Conservation (phyloP, 2,797 vertebrate genomes). For the Agapornis canus region DNA sequence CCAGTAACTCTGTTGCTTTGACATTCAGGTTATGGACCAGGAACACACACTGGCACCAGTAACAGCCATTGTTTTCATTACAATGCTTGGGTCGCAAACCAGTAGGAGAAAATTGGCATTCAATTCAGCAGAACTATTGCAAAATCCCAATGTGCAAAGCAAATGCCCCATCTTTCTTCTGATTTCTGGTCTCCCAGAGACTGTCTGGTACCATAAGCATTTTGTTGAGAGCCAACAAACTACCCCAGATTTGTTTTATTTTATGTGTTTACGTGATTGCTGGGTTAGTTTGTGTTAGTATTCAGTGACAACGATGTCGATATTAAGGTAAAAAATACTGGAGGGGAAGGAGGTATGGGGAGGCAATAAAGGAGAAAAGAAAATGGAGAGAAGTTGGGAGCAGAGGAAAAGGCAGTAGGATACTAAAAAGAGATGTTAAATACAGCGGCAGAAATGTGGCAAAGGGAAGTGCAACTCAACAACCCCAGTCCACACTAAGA, state of each 20-base stretch:
- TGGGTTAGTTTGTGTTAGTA: background rate
- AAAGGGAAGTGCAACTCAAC: background rate
- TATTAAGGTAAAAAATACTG: background rate
- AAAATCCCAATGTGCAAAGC: conserved; percentile 30
- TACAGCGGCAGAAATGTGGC: background rate
- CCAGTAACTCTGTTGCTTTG: conserved; percentile 9
- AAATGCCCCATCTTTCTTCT: background rate
- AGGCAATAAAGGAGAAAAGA: background rate
- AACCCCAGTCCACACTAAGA: background rate
- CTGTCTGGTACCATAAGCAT: background rate
- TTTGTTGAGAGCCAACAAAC: background rate
- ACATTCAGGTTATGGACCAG: conserved; percentile 55
- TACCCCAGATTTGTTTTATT: background rate
- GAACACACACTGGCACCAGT: conserved; percentile 43
- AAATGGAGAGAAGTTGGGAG: background rate
- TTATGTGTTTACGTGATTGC: background rate
- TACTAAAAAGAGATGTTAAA: background rate
- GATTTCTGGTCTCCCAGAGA: background rate
- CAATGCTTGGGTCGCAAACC: conserved; percentile 21
- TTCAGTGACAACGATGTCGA: background rate
- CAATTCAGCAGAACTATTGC: conserved; percentile 25
- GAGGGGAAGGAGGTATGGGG: background rate
- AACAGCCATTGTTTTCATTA: conserved; percentile 54
- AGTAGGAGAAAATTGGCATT: conserved; percentile 18
- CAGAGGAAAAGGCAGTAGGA: background rate